Conservation (phyloP, 2,797 vertebrate species). For the Discoglossus pictus region DNA sequence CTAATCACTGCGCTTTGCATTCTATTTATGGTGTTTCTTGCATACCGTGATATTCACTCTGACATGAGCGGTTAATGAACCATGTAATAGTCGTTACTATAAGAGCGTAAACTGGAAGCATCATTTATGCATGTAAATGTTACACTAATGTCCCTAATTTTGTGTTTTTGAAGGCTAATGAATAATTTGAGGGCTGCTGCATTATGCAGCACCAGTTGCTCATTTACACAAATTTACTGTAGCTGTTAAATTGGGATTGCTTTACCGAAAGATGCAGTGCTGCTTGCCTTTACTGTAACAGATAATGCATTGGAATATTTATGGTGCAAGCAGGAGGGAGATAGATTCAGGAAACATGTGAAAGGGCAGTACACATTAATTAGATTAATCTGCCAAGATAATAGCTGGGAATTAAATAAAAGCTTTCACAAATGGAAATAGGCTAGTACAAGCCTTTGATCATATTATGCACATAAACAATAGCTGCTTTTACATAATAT, state of each 20-base stretch:
- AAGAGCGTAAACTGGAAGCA: constrained; percentile 30
- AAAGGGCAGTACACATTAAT: too few species aligned
- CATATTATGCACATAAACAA: too few species aligned
- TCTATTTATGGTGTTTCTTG: constrained; percentile 16
- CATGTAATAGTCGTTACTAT: constrained; percentile 39
- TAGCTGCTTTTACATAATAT: too few species aligned
- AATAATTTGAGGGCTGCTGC: constrained; percentile 24
- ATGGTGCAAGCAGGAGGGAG: too few species aligned
- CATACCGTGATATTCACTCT: constrained; percentile 20
- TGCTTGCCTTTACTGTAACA: not conserved
- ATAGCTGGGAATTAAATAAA: not conserved
- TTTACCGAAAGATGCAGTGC: not conserved
- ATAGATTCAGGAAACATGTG: too few species aligned
- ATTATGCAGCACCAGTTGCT: constrained; percentile 15
- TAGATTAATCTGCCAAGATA: not conserved
- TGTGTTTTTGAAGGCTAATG: constrained; percentile 29
- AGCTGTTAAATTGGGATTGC: not conserved
- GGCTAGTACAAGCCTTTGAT: too few species aligned
- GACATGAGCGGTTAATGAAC: constrained; percentile 31
- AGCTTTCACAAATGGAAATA: too few species aligned
- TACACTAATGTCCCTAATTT: constrained; percentile 22
- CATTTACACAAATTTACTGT: constrained; percentile 15
- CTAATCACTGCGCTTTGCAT: constrained; percentile 16
- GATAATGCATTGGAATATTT: too few species aligned
- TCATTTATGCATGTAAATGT: constrained; percentile 23